A percentile compares a stretch with the other conserved stretches of the same genome.
Evolutionary conservation across 1,140 invertebrate species (phyloP).

Genomic region (Wasmannia auropunctata): DNA sequence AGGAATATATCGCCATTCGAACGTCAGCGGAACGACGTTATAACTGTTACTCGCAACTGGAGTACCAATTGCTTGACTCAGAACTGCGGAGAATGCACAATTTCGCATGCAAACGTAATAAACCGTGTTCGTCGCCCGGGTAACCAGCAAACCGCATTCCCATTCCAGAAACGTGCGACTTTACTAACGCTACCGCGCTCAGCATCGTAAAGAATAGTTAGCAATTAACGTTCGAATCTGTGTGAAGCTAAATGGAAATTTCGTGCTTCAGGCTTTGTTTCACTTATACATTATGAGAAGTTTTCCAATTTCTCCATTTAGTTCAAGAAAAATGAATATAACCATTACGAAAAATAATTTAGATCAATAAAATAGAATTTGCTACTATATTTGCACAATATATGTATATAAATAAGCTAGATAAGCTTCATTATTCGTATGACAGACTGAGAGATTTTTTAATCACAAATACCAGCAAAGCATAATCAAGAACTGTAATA

Average conservation of each 20-base stretch:
- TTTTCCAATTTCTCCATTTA: not conserved
- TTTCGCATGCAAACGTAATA: slow-evolving; percentile 39
- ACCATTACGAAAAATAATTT: not conserved
- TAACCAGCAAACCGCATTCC: slow-evolving; percentile 7
- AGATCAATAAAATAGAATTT: not conserved
- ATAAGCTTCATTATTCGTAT: not conserved
- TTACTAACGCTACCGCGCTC: slow-evolving; percentile 8
- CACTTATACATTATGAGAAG: not conserved
- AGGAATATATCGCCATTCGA: slow-evolving; percentile 15
- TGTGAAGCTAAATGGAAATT: not conserved
- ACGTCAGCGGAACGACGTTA: slow-evolving; percentile 22
- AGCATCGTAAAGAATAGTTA: slow-evolving; percentile 34
- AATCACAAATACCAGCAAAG: not conserved
- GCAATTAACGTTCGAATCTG: slow-evolving; percentile 24
- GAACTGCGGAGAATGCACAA: not conserved
- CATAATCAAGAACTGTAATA: not conserved
- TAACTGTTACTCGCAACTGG: slow-evolving; percentile 28
- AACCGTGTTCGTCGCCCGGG: not conserved
- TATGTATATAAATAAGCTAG: not conserved
- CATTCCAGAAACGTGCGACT: slow-evolving; percentile 46
- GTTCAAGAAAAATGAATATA: not conserved
- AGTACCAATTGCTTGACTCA: slow-evolving; percentile 37
- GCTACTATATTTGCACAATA: not conserved
- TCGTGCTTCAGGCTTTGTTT: not conserved
- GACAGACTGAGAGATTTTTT: not conserved